Evolutionary conservation across 2,888 invertebrate genomes (phyloP).

Genomic region (Diarsia rubi): DNA sequence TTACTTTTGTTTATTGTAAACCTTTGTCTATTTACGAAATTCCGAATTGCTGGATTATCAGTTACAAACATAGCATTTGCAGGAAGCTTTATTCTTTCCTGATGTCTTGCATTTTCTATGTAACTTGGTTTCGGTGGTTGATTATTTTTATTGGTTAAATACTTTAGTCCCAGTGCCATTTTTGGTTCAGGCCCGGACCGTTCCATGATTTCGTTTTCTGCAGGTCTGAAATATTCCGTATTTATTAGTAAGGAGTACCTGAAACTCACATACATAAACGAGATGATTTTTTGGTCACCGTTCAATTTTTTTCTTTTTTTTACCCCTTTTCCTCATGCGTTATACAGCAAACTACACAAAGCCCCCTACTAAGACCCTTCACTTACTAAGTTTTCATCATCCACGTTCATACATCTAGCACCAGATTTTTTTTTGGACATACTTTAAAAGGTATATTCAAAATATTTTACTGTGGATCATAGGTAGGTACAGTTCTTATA

Average conservation of each 20-base stretch:
- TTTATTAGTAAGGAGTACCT: not conserved
- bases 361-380: not conserved
- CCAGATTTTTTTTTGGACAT: no score
- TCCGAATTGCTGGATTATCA: not conserved
- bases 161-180: constrained; percentile 20
- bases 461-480: no score
- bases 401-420: not conserved
- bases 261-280: not conserved
- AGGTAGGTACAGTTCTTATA: no score
- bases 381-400: not conserved
- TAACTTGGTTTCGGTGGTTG: not conserved
- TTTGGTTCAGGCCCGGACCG: not conserved
- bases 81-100: not conserved
- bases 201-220: constrained; percentile 3
- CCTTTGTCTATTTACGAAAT: not conserved
- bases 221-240: constrained; percentile 6
- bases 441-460: no score
- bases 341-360: not conserved
- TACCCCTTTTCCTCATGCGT: not conserved
- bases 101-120: not conserved
- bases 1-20: not conserved
- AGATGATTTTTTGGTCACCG: no score
- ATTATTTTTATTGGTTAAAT: constrained; percentile 24
- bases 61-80: not conserved
- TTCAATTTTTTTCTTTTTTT: no score